Evolutionary conservation across 1,140 invertebrate species (phyloP), one percentile per base, ranked within the genome.

Genomic region (Phthorimaea operculella): DNA sequence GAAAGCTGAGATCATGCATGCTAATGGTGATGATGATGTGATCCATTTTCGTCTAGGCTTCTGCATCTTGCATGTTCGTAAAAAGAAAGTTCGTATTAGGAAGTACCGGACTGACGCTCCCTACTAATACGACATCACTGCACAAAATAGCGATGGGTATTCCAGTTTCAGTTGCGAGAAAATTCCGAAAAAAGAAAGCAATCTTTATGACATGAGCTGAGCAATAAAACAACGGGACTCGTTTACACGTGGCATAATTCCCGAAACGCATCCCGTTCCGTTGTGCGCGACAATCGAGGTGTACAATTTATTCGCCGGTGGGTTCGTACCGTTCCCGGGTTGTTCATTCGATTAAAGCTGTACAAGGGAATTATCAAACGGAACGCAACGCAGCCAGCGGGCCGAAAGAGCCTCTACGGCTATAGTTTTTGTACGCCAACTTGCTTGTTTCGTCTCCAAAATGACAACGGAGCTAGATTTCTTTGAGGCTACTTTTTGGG

Each of bases 331-430:
- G 49, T 15, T 53, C 42, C 53, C 66, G 64, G 57, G 39, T 51
- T 44, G 59, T 75, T 75, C 70, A 83, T 76, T 83, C 74, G 77
- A 83, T 83, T 80, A 79, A 82, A 78, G 65, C 62, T 71, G 70
- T 72, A 78, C 69, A 76, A 66, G 71, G 72, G 76, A 81, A 81
- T 81, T 81, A 83, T 83, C 80, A 81, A 83, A 79, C 80, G 78
- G 72, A 79, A 77, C 76, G 72, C 75, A 81, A 75, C 71, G 76
- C 77, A 74, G 65, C 72, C 79, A 80, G 64, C 79, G 71, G 72
- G 58, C 77, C 73, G 79, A 70, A 70, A 77, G 69, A 73, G 74
- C 62, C 64, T 72, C 72, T 75, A 76, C 77, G 77, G 77, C 76
- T 75, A 78, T 80, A 83, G 79, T 80, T 83, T 83, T 83, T 83